Evolutionary conservation across 2,113 vertebrate genomes (phyloP).

Genomic region (Chionis minor): DNA sequence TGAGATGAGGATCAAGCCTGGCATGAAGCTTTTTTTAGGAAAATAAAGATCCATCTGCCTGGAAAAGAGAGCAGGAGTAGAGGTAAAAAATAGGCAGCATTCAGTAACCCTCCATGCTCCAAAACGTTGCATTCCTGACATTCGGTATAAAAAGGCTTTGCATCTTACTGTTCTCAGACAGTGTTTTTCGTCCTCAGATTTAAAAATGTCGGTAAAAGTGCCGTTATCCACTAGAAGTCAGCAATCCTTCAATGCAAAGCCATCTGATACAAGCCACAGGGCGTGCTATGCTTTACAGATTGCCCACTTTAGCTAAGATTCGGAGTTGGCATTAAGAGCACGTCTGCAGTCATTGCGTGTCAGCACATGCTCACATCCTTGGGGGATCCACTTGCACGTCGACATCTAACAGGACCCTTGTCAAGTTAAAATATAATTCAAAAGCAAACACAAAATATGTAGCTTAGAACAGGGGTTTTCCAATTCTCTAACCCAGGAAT

Average conservation of each 20-base stretch:
- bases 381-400: rapidly evolving
- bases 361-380: background rate
- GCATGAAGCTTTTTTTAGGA: background rate
- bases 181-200: background rate
- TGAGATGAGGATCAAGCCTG: background rate
- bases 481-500: background rate
- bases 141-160: background rate
- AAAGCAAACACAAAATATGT: background rate
- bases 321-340: background rate
- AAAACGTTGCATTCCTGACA: background rate
- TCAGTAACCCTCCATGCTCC: background rate
- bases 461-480: background rate
- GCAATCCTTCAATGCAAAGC: background rate
- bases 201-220: background rate
- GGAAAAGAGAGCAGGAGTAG: background rate
- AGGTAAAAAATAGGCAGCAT: background rate
- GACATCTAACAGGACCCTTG: background rate
- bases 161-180: background rate
- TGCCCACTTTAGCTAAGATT: background rate
- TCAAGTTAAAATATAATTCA: background rate
- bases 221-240: background rate
- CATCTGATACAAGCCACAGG: background rate
- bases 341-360: background rate
- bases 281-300: background rate
- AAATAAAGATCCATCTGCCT: background rate